Base-by-base conservation (phyloP, 1,140 invertebrate genomes). In the Phortica variegata region DNA sequence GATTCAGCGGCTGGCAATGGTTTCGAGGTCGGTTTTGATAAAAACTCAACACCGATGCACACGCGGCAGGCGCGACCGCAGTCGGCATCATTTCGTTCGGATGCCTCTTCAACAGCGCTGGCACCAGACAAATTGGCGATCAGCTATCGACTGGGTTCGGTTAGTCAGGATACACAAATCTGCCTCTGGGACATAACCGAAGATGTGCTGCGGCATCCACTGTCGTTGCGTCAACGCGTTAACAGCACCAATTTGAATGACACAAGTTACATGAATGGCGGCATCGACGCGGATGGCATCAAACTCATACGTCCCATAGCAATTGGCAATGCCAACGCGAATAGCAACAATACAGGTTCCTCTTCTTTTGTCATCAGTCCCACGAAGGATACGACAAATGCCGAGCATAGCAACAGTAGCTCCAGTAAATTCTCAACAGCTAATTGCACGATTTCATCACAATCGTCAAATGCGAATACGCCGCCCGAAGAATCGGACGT, bases 131-230 rank as follows among this genome's bases (percentile, higher is more conserved):
- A 79, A 37, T 52, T 74, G 37, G 79, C 82, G 15, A 85, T 83
- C 0, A 88, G 87, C 70, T 97, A 96, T 76, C 82, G 94, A 47
- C 81, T 98, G 52, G 95, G 93, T n/a, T 95, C 93, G 51, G 94
- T 99, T 2, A 95, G 95, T 13, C 95, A 99, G 77, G 97, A 99
- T 78, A 98, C 96, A 18, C 91, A 97, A 75, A 77, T 99, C 36
- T 98, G 96, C 79, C 79, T 99, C 39, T 99, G 97, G 97, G 97
- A 99, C 75, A 85, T 99, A 17, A 97, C 94, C 13, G 95, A 98
- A 66, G 95, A 99, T 77, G 85, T 96, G 34, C 78, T 98, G 23
- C 82, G 82, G 47, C 85, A 87, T 55, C 84, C 84, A 9, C 77
- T 84, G 49, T 51, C 65, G n/a, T 41, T 75, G 43, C 54, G 73